Evolutionary conservation across 2,888 invertebrate species (phyloP), one percentile per base, ranked within the genome.

Genomic region (Lacanobia wlatinum): DNA sequence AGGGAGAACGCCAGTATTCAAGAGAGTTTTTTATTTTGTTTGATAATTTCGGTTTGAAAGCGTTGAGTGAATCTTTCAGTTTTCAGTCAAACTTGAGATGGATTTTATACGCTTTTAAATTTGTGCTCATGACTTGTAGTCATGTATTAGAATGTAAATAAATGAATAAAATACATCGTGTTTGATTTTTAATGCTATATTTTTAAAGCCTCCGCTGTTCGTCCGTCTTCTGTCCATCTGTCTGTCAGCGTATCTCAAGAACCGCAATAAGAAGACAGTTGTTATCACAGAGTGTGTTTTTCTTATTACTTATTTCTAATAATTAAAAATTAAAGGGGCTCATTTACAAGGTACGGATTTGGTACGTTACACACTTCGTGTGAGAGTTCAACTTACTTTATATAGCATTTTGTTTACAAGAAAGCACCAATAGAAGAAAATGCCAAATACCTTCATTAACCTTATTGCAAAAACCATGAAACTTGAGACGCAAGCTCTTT

Each of bases 1-100:
- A 8, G 80, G 75, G 65, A 59, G 10, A 52, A n/a, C n/a, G n/a
- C n/a, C n/a, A 52, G 34, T 50, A 67, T 55, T 70, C 34, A 34
- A 65, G 55, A 1, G 14, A 53, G 53, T 50, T 60, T 60, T n/a
- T 55, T 55, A 75, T 80, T 69, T 64, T 56, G 23, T 77, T 65
- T 28, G 48, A 40, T 62, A 21, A 50, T 53, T 48, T 58, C 14
- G n/a, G 34, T 53, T 52, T 23, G 23, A 50, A 61, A 23, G 59
- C 14, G 38, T 61, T 61, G 21, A 46, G 28, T 21, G 48, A 23
- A 43, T 52, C 7, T 74, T 72, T 73, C 28, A 21, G 34, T 48
- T 43, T 52, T 23, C 28, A 46, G 28, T n/a, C 14, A 12, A 65
- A 18, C 6, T 43, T 46, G 5, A 43, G 16, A 21, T 8, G n/a